A percentile compares a stretch with the other conserved stretches of the same genome.
Evolutionary conservation across 2,888 invertebrate species (phyloP).

Genomic region (Dioctria rufipes): DNA sequence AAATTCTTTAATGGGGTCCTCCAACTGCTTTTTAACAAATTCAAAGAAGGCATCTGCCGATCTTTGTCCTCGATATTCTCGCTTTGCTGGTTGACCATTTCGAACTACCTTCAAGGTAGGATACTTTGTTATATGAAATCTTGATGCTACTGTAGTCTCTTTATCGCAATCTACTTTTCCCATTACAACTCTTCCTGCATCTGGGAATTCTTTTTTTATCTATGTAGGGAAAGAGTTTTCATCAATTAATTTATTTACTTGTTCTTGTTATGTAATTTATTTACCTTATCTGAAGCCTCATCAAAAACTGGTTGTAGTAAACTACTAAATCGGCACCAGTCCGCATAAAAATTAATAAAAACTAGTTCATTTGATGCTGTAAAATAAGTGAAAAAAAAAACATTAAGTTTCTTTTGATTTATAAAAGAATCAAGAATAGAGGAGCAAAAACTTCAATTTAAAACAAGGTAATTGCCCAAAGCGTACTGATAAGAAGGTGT

Average conservation of each 20-base stretch:
- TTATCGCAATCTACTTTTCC: constrained; percentile 98
- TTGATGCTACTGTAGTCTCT: constrained; percentile 87
- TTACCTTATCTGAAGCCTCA: constrained; percentile 91
- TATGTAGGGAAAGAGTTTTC: constrained; percentile 55
- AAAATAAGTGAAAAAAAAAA: constrained; percentile 69
- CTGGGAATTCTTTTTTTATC: constrained; percentile 80
- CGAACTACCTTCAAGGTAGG: constrained; percentile 96
- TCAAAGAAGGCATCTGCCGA: constrained; percentile 92
- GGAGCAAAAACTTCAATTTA: too few species aligned
- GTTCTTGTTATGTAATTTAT: not conserved
- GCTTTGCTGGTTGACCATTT: constrained; percentile 90
- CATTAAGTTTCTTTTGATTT: not conserved
- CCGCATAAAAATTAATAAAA: constrained; percentile 99
- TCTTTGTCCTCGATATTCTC: constrained; percentile 92
- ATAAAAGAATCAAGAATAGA: too few species aligned
- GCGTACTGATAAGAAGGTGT: too few species aligned
- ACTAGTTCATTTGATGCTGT: constrained; percentile 96
- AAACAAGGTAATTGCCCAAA: too few species aligned
- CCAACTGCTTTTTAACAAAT: constrained; percentile 91
- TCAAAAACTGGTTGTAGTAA: constrained; percentile 96
- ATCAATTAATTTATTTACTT: constrained; percentile 6
- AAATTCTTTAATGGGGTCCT: constrained; percentile 88
- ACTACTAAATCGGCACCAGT: constrained; percentile 99
- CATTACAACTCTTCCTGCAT: constrained; percentile 89
- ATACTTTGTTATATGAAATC: constrained; percentile 98